Conservation (phyloP, 1,140 invertebrate species). For the Apolygus lucorum region DNA sequence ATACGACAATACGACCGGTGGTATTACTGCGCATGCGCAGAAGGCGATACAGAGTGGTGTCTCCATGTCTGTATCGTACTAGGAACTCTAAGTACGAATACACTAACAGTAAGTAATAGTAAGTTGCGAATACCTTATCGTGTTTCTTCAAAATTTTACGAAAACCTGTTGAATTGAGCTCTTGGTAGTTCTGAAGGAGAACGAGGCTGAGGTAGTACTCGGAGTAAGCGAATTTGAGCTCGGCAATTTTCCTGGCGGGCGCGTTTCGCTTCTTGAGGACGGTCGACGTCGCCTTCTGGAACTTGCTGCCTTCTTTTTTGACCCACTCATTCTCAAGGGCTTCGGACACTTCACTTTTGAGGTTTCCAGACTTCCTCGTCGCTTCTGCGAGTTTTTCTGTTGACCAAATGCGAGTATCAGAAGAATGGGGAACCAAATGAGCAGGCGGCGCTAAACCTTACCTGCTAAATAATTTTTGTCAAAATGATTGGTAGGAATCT, state of each 20-base stretch:
- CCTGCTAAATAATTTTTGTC: too few relatives aligned
- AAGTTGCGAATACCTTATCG: constrained; percentile 93
- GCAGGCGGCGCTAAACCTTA: too few relatives aligned
- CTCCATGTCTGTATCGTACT: too few relatives aligned
- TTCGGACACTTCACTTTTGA: constrained; percentile 79
- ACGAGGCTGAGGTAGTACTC: constrained; percentile 98
- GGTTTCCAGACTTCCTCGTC: constrained; percentile 82
- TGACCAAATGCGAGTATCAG: constrained; percentile 28
- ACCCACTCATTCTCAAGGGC: constrained; percentile 58
- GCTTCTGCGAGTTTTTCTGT: constrained; percentile 95
- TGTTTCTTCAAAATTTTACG: constrained; percentile 99
- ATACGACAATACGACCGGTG: too few relatives aligned
- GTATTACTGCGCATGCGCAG: too few relatives aligned
- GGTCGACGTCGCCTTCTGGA: constrained; percentile 30
- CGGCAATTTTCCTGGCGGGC: constrained; percentile 73
- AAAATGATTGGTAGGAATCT: too few relatives aligned
- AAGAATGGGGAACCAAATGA: too few relatives aligned
- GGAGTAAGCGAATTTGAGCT: constrained; percentile 95
- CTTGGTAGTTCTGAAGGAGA: constrained; percentile 82
- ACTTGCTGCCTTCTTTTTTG: constrained; percentile 40
- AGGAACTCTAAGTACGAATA: too few relatives aligned
- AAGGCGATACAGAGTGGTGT: too few relatives aligned
- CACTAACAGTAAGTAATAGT: too few relatives aligned
- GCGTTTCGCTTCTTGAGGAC: constrained; percentile 43
- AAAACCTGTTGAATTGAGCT: constrained; percentile 98